Conservation (phyloP, 2,113 vertebrate species). For the Rhadina sibilatrix region DNA sequence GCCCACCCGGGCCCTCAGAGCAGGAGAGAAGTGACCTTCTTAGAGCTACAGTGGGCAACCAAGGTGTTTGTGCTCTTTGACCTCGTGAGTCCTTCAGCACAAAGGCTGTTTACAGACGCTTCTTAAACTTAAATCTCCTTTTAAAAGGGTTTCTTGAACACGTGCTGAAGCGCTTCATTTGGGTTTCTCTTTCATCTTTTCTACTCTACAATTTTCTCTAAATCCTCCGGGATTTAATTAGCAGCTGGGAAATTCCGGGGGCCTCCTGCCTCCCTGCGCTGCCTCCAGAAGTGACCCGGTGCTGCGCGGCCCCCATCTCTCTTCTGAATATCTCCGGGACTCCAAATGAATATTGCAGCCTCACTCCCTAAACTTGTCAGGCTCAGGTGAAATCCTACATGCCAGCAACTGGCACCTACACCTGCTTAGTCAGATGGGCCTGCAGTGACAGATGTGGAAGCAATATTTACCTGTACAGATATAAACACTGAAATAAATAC, state of each 20-base stretch:
- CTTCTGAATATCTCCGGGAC: neutral
- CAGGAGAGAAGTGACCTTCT: neutral
- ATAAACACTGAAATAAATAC: neutral
- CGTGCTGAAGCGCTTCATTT: neutral
- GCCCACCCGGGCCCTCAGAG: neutral
- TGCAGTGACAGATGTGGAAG: neutral
- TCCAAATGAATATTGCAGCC: neutral
- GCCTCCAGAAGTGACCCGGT: neutral
- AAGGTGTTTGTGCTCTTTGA: neutral
- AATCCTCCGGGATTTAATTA: constrained; percentile 54
- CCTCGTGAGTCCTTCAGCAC: neutral
- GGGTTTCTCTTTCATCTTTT: constrained; percentile 43
- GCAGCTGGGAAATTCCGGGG: neutral
- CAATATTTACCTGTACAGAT: neutral
- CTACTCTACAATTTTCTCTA: neutral
- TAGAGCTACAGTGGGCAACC: neutral
- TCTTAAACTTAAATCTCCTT: neutral
- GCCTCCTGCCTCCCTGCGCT: neutral
- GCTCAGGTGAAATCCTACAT: neutral
- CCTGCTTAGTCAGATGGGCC: neutral
- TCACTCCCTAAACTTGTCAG: neutral
- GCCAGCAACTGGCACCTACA: neutral
- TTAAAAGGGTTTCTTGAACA: neutral
- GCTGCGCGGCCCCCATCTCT: neutral
- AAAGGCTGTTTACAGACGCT: neutral